Percentiles rank a stretch among this genome's conserved stretches.
phyloP scores from a whole-genome alignment of 2,797 vertebrate genomes.

The Sarcoramphus papa region DNA sequence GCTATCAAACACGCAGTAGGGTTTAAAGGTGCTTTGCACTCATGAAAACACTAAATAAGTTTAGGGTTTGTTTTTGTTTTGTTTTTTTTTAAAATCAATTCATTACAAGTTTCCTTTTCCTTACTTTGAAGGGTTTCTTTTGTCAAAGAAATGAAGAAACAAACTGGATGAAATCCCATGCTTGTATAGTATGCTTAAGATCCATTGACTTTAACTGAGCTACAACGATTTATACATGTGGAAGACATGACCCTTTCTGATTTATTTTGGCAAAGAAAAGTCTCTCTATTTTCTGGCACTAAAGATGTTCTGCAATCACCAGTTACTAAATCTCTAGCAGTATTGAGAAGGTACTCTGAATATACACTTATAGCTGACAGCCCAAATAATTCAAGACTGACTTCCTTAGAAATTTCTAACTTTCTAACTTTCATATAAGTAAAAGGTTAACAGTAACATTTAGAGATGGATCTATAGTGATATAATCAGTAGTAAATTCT shows the following conservation, averaged over 20 bases:
- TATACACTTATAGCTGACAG: background rate
- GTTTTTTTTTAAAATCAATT: background rate
- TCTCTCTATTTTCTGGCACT: background rate
- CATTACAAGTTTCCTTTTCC: background rate
- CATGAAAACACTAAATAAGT: background rate
- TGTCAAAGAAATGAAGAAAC: background rate
- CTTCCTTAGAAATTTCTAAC: background rate
- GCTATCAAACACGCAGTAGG: background rate
- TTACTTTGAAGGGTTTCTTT: background rate
- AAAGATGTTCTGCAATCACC: background rate
- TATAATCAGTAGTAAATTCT: background rate
- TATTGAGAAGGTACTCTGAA: background rate
- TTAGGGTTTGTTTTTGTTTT: accelerated
- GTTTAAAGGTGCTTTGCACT: background rate
- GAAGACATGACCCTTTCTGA: background rate
- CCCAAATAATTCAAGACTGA: background rate
- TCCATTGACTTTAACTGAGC: background rate
- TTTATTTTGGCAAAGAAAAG: conserved; percentile 3
- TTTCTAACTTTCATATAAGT: background rate
- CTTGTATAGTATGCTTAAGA: background rate
- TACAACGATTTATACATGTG: background rate
- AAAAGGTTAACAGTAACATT: background rate
- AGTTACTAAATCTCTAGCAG: conserved; percentile 11
- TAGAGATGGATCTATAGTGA: background rate
- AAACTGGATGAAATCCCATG: background rate